Percentiles rank a stretch among this genome's conserved stretches.
phyloP scores from a whole-genome alignment of 2,888 invertebrate species.

The Lasiommata megera region DNA sequence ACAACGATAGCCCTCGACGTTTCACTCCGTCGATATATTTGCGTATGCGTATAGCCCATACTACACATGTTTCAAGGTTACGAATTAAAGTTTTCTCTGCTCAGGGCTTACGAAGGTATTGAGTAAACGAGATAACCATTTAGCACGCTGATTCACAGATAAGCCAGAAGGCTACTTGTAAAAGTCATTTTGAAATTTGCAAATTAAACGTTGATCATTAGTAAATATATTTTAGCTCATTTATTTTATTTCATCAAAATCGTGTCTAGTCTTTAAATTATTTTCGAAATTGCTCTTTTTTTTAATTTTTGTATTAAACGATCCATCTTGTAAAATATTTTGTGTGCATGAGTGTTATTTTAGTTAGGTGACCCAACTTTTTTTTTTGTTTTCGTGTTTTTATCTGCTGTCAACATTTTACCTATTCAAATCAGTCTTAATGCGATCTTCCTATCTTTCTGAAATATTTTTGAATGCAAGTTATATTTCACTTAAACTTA shows the following conservation, averaged over 20 bases:
- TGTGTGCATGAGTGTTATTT: constrained; percentile 33
- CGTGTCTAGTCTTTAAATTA: neutral
- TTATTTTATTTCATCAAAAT: neutral
- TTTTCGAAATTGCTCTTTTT: too few relatives aligned
- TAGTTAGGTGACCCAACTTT: constrained; percentile 17
- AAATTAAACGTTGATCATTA: too few relatives aligned
- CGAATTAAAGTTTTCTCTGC: constrained; percentile 3
- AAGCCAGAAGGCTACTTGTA: neutral
- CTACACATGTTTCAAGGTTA: constrained; percentile 7
- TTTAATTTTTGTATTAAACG: neutral
- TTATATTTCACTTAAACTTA: neutral
- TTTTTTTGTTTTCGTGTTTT: constrained; percentile 18
- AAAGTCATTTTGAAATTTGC: neutral
- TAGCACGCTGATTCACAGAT: constrained; percentile 1
- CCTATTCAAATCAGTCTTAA: constrained; percentile 11
- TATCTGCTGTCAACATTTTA: constrained; percentile 17
- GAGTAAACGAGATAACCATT: constrained; percentile 5
- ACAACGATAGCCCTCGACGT: neutral
- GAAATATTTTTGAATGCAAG: constrained; percentile 5
- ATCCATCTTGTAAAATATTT: neutral
- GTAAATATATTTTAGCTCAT: neutral
- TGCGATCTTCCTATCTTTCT: constrained; percentile 18
- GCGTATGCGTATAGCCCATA: neutral
- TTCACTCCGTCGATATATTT: neutral
- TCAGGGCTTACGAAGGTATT: neutral